Conservation (phyloP, 2,113 vertebrate genomes). For the Pelecanus crispus region DNA sequence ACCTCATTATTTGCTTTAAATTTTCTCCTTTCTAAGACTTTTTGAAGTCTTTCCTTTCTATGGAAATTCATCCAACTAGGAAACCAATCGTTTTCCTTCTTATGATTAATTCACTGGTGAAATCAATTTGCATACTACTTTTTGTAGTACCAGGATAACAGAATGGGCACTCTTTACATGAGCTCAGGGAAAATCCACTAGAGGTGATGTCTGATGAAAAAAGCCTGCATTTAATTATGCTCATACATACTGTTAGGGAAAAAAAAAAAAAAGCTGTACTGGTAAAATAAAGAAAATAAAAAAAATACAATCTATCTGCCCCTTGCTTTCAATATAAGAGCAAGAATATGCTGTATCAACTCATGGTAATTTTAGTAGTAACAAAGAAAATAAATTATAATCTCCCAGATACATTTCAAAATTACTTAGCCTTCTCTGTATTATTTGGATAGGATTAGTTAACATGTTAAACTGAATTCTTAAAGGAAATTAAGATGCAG, state of each 20-base stretch:
- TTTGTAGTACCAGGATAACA: background rate
- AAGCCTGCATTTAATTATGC: background rate
- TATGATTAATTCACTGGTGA: background rate
- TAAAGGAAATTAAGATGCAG: background rate
- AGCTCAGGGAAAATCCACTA: background rate
- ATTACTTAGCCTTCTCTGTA: background rate
- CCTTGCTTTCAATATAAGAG: background rate
- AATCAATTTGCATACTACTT: background rate
- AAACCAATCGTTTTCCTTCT: background rate
- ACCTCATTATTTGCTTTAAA: background rate
- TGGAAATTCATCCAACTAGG: background rate
- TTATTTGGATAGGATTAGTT: background rate
- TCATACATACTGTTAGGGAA: background rate
- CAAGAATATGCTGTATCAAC: background rate
- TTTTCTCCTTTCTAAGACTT: background rate
- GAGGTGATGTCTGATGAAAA: background rate
- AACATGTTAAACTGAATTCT: background rate
- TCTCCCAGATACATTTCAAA: background rate
- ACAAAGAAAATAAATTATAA: background rate
- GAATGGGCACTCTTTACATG: background rate
- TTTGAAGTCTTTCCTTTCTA: background rate
- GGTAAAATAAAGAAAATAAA: background rate
- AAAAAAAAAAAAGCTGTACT: background rate
- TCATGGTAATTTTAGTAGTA: background rate
- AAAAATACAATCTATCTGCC: background rate